phyloP scores from a whole-genome alignment of 2,888 invertebrate genomes.

The Fragum whitleyi region DNA sequence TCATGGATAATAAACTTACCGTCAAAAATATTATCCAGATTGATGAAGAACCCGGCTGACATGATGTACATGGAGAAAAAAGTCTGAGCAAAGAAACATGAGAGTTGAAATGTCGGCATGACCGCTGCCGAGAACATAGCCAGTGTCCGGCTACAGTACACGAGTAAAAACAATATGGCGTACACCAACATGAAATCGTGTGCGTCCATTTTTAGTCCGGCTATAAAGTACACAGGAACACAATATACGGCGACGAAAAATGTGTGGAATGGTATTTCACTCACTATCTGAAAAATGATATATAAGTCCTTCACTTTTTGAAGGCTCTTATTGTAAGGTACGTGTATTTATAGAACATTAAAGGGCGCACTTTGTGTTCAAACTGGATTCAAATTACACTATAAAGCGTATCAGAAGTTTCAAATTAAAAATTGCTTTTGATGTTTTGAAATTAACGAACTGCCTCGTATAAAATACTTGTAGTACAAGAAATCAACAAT shows the following conservation, averaged over 20 bases:
- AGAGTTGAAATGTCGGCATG: slow-evolving; percentile 77
- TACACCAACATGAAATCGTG: slow-evolving; percentile 73
- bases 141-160: slow-evolving; percentile 75
- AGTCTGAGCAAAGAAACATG: slow-evolving; percentile 76
- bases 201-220: slow-evolving; percentile 73
- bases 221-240: slow-evolving; percentile 78
- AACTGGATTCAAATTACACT: too few species aligned
- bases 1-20: too few species aligned
- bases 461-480: too few species aligned
- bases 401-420: too few species aligned
- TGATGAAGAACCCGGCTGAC: slow-evolving; percentile 80
- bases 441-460: too few species aligned
- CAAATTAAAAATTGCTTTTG: too few species aligned
- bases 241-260: slow-evolving; percentile 75
- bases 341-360: too few species aligned
- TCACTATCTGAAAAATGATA: slow-evolving; percentile 73
- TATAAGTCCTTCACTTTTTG: too few species aligned
- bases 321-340: too few species aligned
- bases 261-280: slow-evolving; percentile 79
- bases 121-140: slow-evolving; percentile 76
- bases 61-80: slow-evolving; percentile 78
- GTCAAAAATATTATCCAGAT: slow-evolving; percentile 78
- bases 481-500: too few species aligned
- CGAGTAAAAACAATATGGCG: slow-evolving; percentile 73
- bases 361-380: too few species aligned